These are phyloP conservation scores for Mus caroli DNA, from an alignment of 2,797 vertebrate species.

Conservation along the genomic window DNA sequence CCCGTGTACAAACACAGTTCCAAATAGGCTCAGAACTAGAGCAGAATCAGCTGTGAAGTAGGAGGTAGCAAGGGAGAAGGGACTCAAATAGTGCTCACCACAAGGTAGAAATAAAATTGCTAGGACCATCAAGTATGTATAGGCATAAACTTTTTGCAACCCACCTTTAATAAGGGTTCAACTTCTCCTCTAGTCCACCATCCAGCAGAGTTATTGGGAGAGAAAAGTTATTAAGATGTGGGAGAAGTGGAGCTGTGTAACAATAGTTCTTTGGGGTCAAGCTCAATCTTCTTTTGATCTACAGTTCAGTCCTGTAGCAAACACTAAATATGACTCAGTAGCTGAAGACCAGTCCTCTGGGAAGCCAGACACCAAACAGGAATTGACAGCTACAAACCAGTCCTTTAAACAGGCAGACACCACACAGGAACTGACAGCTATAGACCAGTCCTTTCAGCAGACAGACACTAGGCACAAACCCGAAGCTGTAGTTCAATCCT, in stretches of 20 bases:
- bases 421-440: not conserved
- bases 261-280: not conserved
- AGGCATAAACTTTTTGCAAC: not conserved
- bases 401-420: not conserved
- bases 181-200: not conserved
- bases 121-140: rapidly evolving
- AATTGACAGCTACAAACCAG: not conserved
- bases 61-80: not conserved
- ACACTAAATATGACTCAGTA: not conserved
- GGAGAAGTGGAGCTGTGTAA: not conserved
- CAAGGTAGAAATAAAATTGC: not conserved
- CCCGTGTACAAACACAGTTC: not conserved
- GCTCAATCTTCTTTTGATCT: not conserved
- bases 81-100: not conserved
- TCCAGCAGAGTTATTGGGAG: not conserved
- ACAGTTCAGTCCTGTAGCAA: not conserved
- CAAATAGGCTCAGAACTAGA: not conserved
- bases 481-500: not conserved
- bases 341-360: not conserved
- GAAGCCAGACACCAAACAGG: not conserved
- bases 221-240: not conserved
- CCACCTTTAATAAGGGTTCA: not conserved
- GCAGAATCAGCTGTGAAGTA: not conserved
- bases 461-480: too few relatives aligned
- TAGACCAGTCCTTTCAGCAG: too few relatives aligned